These are phyloP conservation scores for Conchocele bisecta DNA, from an alignment of 2,888 invertebrate species.

Conservation along the genomic window DNA sequence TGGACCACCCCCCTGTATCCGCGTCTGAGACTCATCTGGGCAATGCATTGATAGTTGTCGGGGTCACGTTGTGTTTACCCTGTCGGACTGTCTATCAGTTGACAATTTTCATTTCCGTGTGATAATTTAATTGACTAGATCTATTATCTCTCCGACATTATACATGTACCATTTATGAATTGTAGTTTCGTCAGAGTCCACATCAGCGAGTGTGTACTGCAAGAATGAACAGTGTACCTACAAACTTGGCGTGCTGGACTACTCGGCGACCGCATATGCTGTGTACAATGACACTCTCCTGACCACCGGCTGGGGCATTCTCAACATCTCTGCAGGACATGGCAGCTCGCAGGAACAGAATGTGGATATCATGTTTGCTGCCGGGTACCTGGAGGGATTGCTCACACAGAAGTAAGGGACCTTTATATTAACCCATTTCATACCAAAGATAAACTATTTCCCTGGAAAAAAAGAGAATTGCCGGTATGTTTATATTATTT, in stretches of 20 bases:
- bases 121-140: no score
- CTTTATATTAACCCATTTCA: background rate
- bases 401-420: constrained; percentile 75
- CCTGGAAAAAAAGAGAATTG: no score
- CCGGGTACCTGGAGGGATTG: constrained; percentile 77
- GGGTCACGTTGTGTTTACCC: no score
- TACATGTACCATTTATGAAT: no score
- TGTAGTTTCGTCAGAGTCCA: background rate
- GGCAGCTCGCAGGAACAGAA: constrained; percentile 52
- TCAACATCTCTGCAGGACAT: constrained; percentile 75
- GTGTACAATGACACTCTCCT: constrained; percentile 73
- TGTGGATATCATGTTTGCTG: constrained; percentile 76
- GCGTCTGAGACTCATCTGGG: no score
- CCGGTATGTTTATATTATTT: no score
- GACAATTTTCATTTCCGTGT: no score
- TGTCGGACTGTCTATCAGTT: no score
- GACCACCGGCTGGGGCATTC: constrained; percentile 78
- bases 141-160: no score
- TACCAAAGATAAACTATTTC: background rate
- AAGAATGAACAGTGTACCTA: constrained; percentile 55
- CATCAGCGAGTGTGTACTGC: constrained; percentile 65
- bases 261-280: constrained; percentile 71
- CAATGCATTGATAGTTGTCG: no score
- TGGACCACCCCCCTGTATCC: no score
- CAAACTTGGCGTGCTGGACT: constrained; percentile 54